These are phyloP conservation scores for Phalacrocorax pelagicus DNA, from an alignment of 2,113 vertebrate species.

Conservation along the genomic window DNA sequence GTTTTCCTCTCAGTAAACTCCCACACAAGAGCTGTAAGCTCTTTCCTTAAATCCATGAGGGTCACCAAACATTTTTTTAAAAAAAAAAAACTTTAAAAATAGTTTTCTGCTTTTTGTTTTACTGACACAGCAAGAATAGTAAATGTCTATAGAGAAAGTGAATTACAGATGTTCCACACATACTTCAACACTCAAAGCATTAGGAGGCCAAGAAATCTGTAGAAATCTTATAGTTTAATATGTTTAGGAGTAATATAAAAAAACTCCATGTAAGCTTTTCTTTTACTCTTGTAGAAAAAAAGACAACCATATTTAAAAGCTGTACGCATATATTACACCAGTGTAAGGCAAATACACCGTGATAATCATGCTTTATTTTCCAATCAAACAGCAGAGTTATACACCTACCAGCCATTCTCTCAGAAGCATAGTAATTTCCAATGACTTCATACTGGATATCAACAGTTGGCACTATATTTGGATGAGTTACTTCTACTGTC, in stretches of 20 bases:
- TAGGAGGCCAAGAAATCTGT: not conserved
- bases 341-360: not conserved
- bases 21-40: not conserved
- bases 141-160: not conserved
- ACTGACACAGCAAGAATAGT: not conserved
- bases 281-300: not conserved
- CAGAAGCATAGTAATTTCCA: conserved; percentile 93
- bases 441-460: conserved; percentile 98
- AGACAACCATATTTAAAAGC: not conserved
- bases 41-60: not conserved
- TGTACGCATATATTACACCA: not conserved
- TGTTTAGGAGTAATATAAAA: not conserved
- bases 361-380: not conserved
- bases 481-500: conserved; percentile 96
- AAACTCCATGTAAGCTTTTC: not conserved
- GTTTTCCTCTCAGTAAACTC: not conserved
- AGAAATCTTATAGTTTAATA: not conserved
- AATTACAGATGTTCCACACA: not conserved
- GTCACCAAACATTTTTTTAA: not conserved
- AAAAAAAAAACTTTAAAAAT: not conserved
- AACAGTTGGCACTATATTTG: conserved; percentile 88
- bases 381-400: not conserved
- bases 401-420: conserved; percentile 92
- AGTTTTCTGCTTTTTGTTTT: not conserved
- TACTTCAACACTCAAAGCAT: not conserved